Conservation (phyloP, 1,140 invertebrate species). For the Cyclargus thomasi region DNA sequence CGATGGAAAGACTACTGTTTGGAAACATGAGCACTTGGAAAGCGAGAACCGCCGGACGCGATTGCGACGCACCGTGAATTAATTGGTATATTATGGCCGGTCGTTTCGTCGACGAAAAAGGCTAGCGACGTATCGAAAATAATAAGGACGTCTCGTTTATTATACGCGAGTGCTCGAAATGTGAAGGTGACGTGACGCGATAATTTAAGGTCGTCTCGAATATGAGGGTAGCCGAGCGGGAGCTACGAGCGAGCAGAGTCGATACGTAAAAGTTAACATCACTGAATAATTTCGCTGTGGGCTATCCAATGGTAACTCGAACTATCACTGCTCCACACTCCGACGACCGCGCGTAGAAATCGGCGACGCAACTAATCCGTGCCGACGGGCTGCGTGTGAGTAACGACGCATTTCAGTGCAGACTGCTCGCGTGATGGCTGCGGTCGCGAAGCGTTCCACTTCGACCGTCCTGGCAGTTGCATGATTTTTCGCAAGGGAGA, state of each 20-base stretch:
- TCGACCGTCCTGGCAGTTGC: constrained; percentile 71
- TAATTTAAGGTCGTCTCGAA: constrained; percentile 6
- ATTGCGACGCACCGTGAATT: constrained; percentile 63
- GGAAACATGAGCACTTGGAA: constrained; percentile 58
- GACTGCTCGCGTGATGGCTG: constrained; percentile 67
- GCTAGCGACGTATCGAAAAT: constrained; percentile 39
- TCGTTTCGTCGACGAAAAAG: constrained; percentile 57
- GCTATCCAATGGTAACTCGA: constrained; percentile 60
- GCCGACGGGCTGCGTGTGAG: constrained; percentile 69
- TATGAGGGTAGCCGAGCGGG: not conserved
- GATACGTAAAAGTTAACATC: constrained; percentile 47
- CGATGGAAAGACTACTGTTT: constrained; percentile 62
- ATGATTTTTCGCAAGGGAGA: constrained; percentile 74
- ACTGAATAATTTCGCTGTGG: constrained; percentile 42
- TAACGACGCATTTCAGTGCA: constrained; percentile 70
- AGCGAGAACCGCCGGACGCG: constrained; percentile 65
- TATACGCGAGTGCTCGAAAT: constrained; percentile 5
- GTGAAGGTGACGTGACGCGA: not conserved
- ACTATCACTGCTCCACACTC: constrained; percentile 49
- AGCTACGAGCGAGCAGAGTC: not conserved
- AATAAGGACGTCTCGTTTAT: constrained; percentile 28
- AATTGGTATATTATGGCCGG: constrained; percentile 64
- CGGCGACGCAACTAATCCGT: constrained; percentile 65
- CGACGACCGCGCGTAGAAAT: constrained; percentile 57
- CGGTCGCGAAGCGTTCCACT: constrained; percentile 66